Percentiles rank a stretch among this genome's conserved stretches.
These are phyloP conservation scores for Bubo bubo DNA, from an alignment of 2,113 vertebrate species.

Conservation along the genomic window DNA sequence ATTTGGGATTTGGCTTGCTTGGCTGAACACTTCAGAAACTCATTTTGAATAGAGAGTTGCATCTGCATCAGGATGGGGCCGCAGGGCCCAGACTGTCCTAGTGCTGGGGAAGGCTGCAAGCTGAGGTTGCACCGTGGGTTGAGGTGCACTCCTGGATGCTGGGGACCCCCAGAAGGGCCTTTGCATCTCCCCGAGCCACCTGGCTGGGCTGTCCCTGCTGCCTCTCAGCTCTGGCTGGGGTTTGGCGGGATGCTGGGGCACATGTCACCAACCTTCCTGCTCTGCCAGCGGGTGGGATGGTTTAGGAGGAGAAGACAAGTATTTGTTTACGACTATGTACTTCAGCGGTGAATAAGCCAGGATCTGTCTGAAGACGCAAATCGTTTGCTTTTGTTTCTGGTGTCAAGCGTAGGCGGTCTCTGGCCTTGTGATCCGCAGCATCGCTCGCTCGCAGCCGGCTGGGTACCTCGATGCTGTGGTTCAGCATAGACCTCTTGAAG, in stretches of 20 bases:
- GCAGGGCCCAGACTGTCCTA: background rate
- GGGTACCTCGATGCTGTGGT: background rate
- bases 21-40: conserved; percentile 60
- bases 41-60: conserved; percentile 26
- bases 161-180: background rate
- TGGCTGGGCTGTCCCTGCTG: accelerated
- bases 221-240: accelerated
- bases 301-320: background rate
- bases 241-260: accelerated
- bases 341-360: background rate
- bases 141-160: background rate
- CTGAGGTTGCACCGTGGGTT: background rate
- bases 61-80: background rate
- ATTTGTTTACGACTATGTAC: background rate
- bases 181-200: accelerated
- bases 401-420: background rate
- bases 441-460: background rate
- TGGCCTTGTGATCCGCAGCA: background rate
- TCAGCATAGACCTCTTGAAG: background rate
- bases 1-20: conserved; percentile 72
- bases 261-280: background rate
- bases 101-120: accelerated
- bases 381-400: background rate
- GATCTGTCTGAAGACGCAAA: background rate
- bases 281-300: background rate